These are phyloP conservation scores for Callosobruchus maculatus DNA, from an alignment of 2,888 invertebrate species.

Conservation along the genomic window DNA sequence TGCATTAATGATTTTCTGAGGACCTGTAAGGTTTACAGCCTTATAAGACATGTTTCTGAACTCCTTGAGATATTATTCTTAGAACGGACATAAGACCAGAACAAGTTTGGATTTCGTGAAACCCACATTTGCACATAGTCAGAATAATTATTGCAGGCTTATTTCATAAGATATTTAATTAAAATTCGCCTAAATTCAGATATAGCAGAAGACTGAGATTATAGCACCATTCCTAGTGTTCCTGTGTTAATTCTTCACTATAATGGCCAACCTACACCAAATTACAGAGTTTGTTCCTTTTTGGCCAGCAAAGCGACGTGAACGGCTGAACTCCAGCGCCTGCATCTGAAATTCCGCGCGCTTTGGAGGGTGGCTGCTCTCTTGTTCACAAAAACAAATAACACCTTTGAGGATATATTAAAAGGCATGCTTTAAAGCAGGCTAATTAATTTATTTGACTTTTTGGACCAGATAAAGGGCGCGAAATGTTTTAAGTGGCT, in stretches of 20 bases:
- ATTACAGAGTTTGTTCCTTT: slow-evolving; percentile 5
- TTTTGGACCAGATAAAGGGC: slow-evolving; percentile 8
- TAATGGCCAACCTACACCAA: neutral
- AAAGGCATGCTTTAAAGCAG: slow-evolving; percentile 12
- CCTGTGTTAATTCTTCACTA: neutral
- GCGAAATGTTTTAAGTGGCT: slow-evolving; percentile 12
- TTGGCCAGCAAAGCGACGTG: neutral
- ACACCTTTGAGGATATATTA: slow-evolving; percentile 19
- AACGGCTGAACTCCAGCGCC: neutral
- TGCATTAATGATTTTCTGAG: too few relatives aligned
- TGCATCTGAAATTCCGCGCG: slow-evolving; percentile 3
- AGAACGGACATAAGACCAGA: too few relatives aligned
- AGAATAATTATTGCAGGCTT: too few relatives aligned
- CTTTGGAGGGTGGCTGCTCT: neutral
- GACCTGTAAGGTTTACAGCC: too few relatives aligned
- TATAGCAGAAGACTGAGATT: too few relatives aligned
- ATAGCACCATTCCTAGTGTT: neutral
- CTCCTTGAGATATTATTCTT: too few relatives aligned
- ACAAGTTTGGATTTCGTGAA: too few relatives aligned
- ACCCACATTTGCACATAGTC: too few relatives aligned
- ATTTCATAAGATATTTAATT: too few relatives aligned
- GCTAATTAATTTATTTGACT: slow-evolving; percentile 21
- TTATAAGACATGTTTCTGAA: too few relatives aligned
- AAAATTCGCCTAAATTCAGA: too few relatives aligned
- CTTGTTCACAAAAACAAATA: slow-evolving; percentile 11